phyloP scores from a whole-genome alignment of 37 sponge, comb jelly and placozoan genomes.

The Axinella damicornis region DNA sequence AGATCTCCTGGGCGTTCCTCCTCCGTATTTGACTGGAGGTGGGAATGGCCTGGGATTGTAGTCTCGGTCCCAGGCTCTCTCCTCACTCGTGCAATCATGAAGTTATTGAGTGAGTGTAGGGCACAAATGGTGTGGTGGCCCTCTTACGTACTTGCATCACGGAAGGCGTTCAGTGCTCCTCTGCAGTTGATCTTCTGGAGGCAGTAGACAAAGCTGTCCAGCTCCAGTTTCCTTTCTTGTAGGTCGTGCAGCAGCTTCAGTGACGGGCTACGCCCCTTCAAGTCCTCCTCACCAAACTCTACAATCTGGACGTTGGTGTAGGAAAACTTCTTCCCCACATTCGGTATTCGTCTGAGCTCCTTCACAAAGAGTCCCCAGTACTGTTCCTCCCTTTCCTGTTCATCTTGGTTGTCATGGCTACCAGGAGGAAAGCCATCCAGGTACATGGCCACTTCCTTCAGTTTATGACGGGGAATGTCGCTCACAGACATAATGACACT shows the following conservation, averaged over 20 bases:
- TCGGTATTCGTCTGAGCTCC: neutral
- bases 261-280: conserved; percentile 11
- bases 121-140: too few relatives aligned
- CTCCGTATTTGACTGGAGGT: too few relatives aligned
- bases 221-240: neutral
- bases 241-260: conserved; percentile 25
- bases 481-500: conserved; percentile 4
- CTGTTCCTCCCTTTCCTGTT: conserved; percentile 4
- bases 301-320: conserved; percentile 17
- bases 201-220: conserved; percentile 8
- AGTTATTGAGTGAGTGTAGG: too few relatives aligned
- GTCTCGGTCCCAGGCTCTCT: too few relatives aligned
- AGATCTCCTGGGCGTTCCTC: too few relatives aligned
- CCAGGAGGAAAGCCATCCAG: conserved; percentile 24
- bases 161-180: conserved; percentile 15
- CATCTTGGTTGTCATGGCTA: conserved; percentile 3
- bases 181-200: conserved; percentile 36
- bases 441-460: conserved; percentile 4
- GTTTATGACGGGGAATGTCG: neutral
- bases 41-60: too few relatives aligned
- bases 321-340: neutral
- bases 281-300: neutral
- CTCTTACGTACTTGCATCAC: conserved; percentile 21
- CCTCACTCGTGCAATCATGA: too few relatives aligned
- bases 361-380: neutral